A percentile compares a stretch with the other conserved stretches of the same genome.
These are phyloP conservation scores for Budorcas taxicolor DNA, from an alignment of 2,113 vertebrate species.

Conservation along the genomic window DNA sequence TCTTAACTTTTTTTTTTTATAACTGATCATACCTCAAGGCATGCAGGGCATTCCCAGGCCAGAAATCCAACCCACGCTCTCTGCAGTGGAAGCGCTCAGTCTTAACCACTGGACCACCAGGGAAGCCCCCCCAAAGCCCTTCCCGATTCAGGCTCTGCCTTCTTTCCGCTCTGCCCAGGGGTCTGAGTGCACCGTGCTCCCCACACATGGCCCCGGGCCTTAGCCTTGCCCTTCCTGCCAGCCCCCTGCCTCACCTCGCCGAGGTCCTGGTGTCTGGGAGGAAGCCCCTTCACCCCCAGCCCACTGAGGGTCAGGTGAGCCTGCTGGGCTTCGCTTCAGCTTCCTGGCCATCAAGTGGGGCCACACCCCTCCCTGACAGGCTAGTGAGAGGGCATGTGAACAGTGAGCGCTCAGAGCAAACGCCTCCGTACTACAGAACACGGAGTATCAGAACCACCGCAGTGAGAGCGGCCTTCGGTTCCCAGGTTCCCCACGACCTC, in stretches of 20 bases:
- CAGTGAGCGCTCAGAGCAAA: too few species aligned
- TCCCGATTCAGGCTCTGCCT: background rate
- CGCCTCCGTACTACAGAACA: background rate
- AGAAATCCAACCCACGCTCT: background rate
- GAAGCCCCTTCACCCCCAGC: background rate
- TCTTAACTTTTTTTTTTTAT: background rate
- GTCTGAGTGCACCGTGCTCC: background rate
- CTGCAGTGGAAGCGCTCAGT: background rate
- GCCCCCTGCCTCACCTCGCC: background rate
- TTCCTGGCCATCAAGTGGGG: background rate
- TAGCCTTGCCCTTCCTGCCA: background rate
- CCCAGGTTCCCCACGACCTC: background rate
- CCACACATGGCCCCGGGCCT: background rate
- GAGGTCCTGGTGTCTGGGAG: background rate
- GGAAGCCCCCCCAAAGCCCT: background rate
- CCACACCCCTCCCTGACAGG: background rate
- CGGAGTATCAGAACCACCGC: background rate
- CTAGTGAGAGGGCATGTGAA: background rate
- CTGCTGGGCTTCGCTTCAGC: background rate
- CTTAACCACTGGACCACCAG: background rate
- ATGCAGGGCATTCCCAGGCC: background rate
- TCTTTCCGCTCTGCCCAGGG: background rate
- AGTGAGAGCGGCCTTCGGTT: background rate
- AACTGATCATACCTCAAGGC: background rate
- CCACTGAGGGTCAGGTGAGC: background rate